Evolutionary conservation across 2,113 vertebrate genomes (phyloP).

Genomic region (Pelvicachromis taeniatus): DNA sequence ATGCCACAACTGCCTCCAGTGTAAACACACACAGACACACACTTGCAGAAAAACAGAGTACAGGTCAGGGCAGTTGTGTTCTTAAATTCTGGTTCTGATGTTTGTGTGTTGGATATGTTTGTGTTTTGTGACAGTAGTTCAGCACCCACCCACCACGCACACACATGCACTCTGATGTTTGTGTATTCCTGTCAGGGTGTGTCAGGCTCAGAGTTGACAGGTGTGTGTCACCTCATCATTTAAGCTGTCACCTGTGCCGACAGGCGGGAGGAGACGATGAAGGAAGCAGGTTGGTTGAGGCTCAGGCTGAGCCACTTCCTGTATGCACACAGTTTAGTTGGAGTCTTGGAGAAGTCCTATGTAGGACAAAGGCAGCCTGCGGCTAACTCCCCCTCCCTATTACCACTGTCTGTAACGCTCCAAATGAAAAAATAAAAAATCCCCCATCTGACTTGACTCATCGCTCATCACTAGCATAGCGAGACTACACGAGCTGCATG

Average conservation of each 20-base stretch:
- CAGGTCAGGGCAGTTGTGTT: not conserved
- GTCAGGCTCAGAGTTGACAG: constrained; percentile 44
- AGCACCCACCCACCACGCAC: not conserved
- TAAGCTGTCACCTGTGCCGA: constrained; percentile 42
- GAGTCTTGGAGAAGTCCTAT: constrained; percentile 57
- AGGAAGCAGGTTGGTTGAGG: constrained; percentile 45
- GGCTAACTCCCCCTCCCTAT: constrained; percentile 39
- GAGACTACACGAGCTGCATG: constrained; percentile 27
- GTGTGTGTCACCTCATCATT: constrained; percentile 62
- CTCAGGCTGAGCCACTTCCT: constrained; percentile 50
- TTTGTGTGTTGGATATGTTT: not conserved
- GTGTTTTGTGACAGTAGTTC: not conserved
- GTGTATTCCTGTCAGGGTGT: constrained; percentile 29
- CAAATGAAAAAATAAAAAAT: constrained; percentile 22
- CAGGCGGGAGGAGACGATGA: constrained; percentile 31
- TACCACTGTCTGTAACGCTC: constrained; percentile 49
- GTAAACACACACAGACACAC: constrained; percentile 17
- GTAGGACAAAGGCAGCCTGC: constrained; percentile 65
- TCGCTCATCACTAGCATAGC: constrained; percentile 53
- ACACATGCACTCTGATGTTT: not conserved
- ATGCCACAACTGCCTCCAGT: not conserved
- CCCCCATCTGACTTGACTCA: constrained; percentile 63
- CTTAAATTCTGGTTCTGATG: not conserved
- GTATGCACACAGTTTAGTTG: constrained; percentile 26
- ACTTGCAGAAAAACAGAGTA: not conserved